Base-by-base conservation (phyloP, 2,888 invertebrate genomes). In the Amblyjoppa proteus region DNA sequence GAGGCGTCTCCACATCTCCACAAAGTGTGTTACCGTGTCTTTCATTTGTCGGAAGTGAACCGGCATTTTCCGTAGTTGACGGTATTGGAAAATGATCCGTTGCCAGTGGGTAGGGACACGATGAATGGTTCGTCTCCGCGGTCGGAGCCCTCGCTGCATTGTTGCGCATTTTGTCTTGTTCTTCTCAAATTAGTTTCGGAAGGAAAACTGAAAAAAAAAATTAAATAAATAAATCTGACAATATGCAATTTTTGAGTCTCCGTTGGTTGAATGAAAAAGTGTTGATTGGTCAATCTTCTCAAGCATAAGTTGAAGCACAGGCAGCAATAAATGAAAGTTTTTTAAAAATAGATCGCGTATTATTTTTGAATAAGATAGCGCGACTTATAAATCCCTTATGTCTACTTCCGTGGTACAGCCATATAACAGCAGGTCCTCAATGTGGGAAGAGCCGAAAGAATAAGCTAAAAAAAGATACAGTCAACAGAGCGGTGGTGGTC, bases 201-300 rank as follows among this genome's bases (percentile, higher is more conserved):
- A 16, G 7, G n/a, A 53, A n/a, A 31, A 34, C 64, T 64, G 64
- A 13, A 31, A 61, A 61, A 31, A 61, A 61, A 61, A 61, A 13
- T 11, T 11, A 58, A 2, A 58, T 13, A 13, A 58, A 25, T 11
- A 25, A 58, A 58, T 53, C 20, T 9, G 20, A 20, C 53, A 2
- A 9, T 9, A 25, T 58, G 1, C 25, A 25, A 1, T 0, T 49
- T 49, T 16, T 16, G 45, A 13, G 45, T 16, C 16, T 4, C 45
- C 5, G 16, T 49, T 16, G 4, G 45, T 16, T 49, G 4, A 16
- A 4, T 16, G 45, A 49, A 49, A 49, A 49, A 16, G 45, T 49
- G 16, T 0, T 4, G 13, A 49, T 16, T 49, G 45, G 5, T 49
- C 16, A 49, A 49, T 16, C 16, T 49, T 45, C 11, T 11, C 45